Evolutionary conservation across 2,888 invertebrate species (phyloP).

Genomic region (Macrophya annulata): DNA sequence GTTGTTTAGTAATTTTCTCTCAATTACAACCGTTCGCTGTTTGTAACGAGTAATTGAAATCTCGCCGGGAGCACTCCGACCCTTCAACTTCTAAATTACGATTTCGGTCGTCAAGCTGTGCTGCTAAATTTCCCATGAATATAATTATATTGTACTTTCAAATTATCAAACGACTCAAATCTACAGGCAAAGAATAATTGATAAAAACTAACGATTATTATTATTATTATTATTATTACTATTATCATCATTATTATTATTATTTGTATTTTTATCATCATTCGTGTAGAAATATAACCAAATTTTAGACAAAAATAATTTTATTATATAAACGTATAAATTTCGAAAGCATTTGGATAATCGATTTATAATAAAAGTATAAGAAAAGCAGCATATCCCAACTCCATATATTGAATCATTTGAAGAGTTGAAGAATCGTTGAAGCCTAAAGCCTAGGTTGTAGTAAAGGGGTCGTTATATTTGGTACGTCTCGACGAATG

Average conservation of each 20-base stretch:
- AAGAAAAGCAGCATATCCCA: not conserved
- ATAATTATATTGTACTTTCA: slow-evolving; percentile 23
- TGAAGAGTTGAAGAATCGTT: slow-evolving; percentile 10
- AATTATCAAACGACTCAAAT: not conserved
- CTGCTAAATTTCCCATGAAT: slow-evolving; percentile 48
- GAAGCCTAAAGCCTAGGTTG: slow-evolving; percentile 23
- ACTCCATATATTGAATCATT: slow-evolving; percentile 4
- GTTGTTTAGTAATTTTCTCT: slow-evolving; percentile 52
- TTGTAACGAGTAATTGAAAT: slow-evolving; percentile 53
- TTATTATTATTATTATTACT: too few species aligned
- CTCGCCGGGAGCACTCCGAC: slow-evolving; percentile 46
- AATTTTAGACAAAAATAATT: too few species aligned
- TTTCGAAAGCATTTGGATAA: too few species aligned
- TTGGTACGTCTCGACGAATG: slow-evolving; percentile 15
- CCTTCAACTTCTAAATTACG: slow-evolving; percentile 52
- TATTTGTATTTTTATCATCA: too few species aligned
- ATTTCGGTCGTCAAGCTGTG: slow-evolving; percentile 35
- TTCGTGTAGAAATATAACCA: not conserved
- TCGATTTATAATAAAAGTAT: not conserved
- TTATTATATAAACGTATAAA: too few species aligned
- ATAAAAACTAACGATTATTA: not conserved
- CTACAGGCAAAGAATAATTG: slow-evolving; percentile 17
- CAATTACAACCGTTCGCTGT: slow-evolving; percentile 50
- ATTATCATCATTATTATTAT: too few species aligned
- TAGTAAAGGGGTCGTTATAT: slow-evolving; percentile 42